These are phyloP conservation scores for Listronotus bonariensis DNA, from an alignment of 1,140 invertebrate species.

Conservation along the genomic window DNA sequence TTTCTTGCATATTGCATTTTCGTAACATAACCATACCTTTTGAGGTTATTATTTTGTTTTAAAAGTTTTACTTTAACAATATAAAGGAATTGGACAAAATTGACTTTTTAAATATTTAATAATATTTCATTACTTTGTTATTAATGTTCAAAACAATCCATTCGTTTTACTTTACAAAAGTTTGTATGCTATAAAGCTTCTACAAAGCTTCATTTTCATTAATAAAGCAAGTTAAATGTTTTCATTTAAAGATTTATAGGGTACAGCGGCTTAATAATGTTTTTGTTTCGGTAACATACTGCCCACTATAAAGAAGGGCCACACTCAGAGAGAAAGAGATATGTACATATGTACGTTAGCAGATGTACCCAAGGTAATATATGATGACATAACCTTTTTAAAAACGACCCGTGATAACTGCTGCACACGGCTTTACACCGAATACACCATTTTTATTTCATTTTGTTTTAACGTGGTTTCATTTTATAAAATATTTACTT, in stretches of 20 bases:
- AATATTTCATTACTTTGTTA: too few species aligned
- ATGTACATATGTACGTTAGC: constrained; percentile 24
- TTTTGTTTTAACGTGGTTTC: constrained; percentile 18
- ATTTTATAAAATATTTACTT: too few species aligned
- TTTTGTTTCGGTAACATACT: constrained; percentile 25
- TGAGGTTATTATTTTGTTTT: too few species aligned
- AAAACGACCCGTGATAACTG: constrained; percentile 19
- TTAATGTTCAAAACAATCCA: too few species aligned
- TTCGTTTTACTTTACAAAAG: not conserved
- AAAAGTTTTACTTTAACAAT: too few species aligned
- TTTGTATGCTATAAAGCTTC: not conserved
- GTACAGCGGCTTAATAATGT: constrained; percentile 24
- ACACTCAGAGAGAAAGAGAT: constrained; percentile 25
- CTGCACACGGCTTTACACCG: constrained; percentile 20
- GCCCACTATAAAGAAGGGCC: constrained; percentile 19
- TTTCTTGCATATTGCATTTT: too few species aligned
- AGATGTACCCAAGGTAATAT: constrained; percentile 32
- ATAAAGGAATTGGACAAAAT: too few species aligned
- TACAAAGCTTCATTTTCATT: constrained; percentile 1
- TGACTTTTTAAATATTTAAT: too few species aligned
- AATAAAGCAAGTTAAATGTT: constrained; percentile 14
- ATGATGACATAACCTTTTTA: constrained; percentile 32
- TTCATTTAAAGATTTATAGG: constrained; percentile 24
- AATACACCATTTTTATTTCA: constrained; percentile 26
- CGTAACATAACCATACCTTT: too few species aligned